Conservation (phyloP, 2,888 invertebrate species). For the Galeopsomyia nigrocyanea region DNA sequence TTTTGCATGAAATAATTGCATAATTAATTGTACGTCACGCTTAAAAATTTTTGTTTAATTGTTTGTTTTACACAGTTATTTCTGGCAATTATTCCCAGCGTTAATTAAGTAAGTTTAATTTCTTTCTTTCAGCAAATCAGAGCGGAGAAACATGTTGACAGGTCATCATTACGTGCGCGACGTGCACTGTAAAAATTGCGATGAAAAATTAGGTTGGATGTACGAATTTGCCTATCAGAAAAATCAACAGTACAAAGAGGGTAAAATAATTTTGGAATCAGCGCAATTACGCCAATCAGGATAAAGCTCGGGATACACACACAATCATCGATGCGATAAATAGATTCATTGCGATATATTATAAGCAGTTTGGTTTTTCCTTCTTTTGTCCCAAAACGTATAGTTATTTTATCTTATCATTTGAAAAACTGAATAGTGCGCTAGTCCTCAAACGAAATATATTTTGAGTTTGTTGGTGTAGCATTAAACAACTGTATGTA, state of each 20-base stretch:
- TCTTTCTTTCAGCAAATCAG: constrained; percentile 77
- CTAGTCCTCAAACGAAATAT: too few relatives aligned
- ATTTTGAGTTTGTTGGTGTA: too few relatives aligned
- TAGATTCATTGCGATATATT: background rate
- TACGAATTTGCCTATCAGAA: constrained; percentile 99
- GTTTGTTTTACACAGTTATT: background rate
- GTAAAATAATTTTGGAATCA: constrained; percentile 93
- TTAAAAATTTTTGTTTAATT: too few relatives aligned
- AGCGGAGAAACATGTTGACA: constrained; percentile 95
- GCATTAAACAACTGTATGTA: too few relatives aligned
- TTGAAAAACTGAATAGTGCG: too few relatives aligned
- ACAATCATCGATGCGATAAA: too few relatives aligned
- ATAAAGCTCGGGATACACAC: too few relatives aligned
- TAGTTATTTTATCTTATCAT: too few relatives aligned
- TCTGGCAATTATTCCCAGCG: background rate
- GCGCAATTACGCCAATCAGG: constrained; percentile 76
- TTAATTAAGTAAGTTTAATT: constrained; percentile 24
- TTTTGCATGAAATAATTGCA: too few relatives aligned
- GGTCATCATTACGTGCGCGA: constrained; percentile 99
- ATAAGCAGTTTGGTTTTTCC: background rate
- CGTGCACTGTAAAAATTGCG: constrained; percentile 97
- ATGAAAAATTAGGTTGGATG: constrained; percentile 97
- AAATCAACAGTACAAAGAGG: constrained; percentile 97
- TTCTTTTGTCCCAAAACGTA: too few relatives aligned
- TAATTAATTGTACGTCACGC: too few relatives aligned